Base-by-base conservation (phyloP, 1,140 invertebrate species). In the Drosophila mauritiana region DNA sequence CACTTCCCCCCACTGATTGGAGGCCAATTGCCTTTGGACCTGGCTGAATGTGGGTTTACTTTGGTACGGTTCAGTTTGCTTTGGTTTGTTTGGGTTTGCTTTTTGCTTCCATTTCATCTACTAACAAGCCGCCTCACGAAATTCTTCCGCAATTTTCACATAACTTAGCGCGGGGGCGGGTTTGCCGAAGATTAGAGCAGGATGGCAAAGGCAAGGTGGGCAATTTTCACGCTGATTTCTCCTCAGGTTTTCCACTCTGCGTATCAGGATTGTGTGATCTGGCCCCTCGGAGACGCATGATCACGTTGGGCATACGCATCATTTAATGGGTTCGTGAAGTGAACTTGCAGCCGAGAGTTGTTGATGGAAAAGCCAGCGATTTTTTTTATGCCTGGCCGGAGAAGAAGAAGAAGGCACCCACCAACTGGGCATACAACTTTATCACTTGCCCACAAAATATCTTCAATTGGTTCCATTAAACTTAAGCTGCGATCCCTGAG, bases 391-490 rank as follows among this genome's bases (percentile, higher is more conserved):
- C 31, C 31, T 10, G 7, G 8, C 31, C 4, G 5, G 6, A 6
- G 20, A 25, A 11, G 20, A 15, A 22, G 20, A 45, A 31, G 54
- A 56, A 40, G 70, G 75, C 72, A 79, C 76, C 80, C 77, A 84
- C 72, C 80, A 76, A 83, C 76, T 80, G 78, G 67, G 76, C 84
- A 89, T 89, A 89, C 84, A 84, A 89, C 84, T 89, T 89, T 89
- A 89, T 89, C 84, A 89, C 84, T 89, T 89, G 84, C 61, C 73
- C 84, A 89, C 84, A 89, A 89, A 89, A 89, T 89, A 89, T 89
- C 84, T 89, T 73, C 84, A 89, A 89, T 89, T 89, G 84, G 84
- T 89, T 89, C 84, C 84, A 89, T 89, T 89, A 89, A 89, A 89
- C 84, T 88, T 79, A 88, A 86, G 83, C 78, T 64, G 80, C 78